Conservation (phyloP, 2,113 vertebrate genomes). For the Cyphomyrus plagiostoma region DNA sequence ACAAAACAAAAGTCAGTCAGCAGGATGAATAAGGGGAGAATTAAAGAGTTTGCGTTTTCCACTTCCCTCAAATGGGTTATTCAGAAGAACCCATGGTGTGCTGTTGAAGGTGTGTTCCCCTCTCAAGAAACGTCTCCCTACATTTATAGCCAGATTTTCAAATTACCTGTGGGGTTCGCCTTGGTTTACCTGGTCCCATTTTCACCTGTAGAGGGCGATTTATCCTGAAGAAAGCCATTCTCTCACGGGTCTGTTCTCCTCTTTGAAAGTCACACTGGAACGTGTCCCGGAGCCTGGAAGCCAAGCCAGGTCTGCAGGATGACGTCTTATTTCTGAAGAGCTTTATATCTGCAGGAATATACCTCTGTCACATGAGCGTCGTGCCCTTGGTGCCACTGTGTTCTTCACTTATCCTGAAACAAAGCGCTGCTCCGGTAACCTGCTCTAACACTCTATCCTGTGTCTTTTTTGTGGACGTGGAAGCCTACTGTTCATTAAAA, state of each 20-base stretch:
- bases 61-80: conserved; percentile 2
- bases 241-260: background rate
- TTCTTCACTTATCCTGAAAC: background rate
- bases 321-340: background rate
- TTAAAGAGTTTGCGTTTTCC: background rate
- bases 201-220: background rate
- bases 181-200: background rate
- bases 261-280: background rate
- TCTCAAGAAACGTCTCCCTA: background rate
- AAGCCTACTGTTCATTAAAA: background rate
- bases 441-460: background rate
- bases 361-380: background rate
- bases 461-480: background rate
- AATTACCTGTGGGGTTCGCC: background rate
- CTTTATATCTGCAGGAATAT: background rate
- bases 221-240: background rate
- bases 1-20: background rate
- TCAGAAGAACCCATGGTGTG: background rate
- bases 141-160: background rate
- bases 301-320: background rate
- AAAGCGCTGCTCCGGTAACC: background rate
- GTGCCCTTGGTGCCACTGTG: background rate
- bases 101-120: background rate
- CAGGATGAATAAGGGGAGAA: background rate
- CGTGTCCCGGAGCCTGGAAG: background rate